Evolutionary conservation across 2,888 invertebrate genomes (phyloP).

Genomic region (Ctena decussata): DNA sequence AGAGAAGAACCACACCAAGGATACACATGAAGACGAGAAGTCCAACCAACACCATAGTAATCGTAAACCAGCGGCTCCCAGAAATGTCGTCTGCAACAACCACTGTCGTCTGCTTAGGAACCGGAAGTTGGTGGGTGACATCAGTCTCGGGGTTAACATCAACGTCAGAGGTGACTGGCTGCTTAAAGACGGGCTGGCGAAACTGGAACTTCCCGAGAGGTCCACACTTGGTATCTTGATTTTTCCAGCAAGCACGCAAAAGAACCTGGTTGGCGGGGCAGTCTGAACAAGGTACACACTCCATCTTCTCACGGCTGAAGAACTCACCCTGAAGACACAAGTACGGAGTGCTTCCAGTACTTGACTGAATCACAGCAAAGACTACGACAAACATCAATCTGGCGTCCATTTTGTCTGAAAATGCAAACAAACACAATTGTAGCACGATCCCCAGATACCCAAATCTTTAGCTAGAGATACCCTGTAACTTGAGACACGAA

Average conservation of each 20-base stretch:
- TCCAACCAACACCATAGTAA: constrained; percentile 60
- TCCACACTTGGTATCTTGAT: constrained; percentile 48
- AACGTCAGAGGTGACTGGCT: background rate
- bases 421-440: no score
- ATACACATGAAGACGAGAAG: constrained; percentile 53
- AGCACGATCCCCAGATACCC: no score
- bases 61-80: constrained; percentile 57
- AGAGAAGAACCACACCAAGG: constrained; percentile 28
- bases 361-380: background rate
- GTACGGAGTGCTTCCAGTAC: background rate
- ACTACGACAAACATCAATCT: background rate
- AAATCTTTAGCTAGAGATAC: no score
- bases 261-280: constrained; percentile 39
- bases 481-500: no score
- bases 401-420: background rate
- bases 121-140: constrained; percentile 1
- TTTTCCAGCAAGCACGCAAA: constrained; percentile 29
- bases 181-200: background rate
- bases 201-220: constrained; percentile 42
- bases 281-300: constrained; percentile 37
- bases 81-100: constrained; percentile 1
- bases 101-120: constrained; percentile 28
- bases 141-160: background rate
- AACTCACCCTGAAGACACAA: constrained; percentile 30
- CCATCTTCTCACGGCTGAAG: background rate